Conservation (phyloP, 2,797 vertebrate species). For the Diceros bicornis region DNA sequence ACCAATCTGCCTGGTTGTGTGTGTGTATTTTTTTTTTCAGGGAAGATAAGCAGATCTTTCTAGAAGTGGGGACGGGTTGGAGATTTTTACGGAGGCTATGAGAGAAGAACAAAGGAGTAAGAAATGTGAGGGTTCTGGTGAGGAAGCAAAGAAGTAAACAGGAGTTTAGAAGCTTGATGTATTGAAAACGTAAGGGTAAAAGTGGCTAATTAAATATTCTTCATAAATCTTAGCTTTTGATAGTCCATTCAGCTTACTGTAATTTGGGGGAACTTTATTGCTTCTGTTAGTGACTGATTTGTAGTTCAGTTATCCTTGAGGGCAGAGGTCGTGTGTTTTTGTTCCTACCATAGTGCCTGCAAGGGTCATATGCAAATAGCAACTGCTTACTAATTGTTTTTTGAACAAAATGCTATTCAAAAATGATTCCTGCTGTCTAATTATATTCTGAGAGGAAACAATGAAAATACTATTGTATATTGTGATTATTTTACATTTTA, state of each 20-base stretch:
- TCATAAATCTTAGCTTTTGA: not conserved
- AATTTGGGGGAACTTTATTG: not conserved
- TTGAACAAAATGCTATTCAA: not conserved
- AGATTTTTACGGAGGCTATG: not conserved
- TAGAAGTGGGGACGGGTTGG: not conserved
- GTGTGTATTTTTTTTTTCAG: not conserved
- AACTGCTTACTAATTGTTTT: slow-evolving; percentile 19
- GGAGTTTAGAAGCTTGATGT: not conserved
- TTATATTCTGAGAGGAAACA: slow-evolving; percentile 8
- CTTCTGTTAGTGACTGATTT: slow-evolving; percentile 23
- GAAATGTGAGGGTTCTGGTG: not conserved
- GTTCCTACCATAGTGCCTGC: not conserved
- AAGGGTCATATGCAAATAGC: not conserved
- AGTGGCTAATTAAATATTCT: not conserved
- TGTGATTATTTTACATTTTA: slow-evolving; percentile 31
- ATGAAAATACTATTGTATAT: not conserved
- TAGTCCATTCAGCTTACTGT: not conserved
- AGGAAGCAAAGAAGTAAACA: not conserved
- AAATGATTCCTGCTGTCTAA: slow-evolving; percentile 7
- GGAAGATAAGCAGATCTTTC: not conserved
- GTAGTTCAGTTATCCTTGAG: not conserved
- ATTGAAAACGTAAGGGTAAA: slow-evolving; percentile 50
- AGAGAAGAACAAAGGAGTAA: not conserved
- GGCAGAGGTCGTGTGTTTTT: not conserved
- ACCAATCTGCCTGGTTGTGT: not conserved